These are phyloP conservation scores for Brotula barbata DNA, from an alignment of 2,797 vertebrate species.

Conservation along the genomic window DNA sequence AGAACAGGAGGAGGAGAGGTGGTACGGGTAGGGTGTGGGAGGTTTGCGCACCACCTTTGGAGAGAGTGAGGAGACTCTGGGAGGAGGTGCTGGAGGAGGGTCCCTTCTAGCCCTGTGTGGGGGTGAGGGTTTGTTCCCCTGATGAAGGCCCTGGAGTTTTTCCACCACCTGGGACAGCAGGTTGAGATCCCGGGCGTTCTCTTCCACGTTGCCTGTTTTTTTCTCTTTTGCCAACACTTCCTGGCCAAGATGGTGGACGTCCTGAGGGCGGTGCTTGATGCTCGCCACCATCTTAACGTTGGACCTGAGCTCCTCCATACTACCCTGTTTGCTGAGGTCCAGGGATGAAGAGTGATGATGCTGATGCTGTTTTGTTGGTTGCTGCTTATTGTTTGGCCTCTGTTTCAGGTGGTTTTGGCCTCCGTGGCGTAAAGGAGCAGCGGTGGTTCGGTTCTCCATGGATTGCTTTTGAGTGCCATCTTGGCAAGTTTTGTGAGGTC, in stretches of 20 bases:
- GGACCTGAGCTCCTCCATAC: slow-evolving; percentile 62
- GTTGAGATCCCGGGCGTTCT: slow-evolving; percentile 69
- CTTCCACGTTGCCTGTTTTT: slow-evolving; percentile 56
- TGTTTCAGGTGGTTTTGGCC: slow-evolving; percentile 8
- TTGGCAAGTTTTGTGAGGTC: not conserved
- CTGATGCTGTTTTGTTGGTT: slow-evolving; percentile 4
- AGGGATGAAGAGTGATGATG: not conserved
- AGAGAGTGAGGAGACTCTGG: slow-evolving; percentile 45
- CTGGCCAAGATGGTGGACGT: slow-evolving; percentile 53
- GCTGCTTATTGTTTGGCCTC: slow-evolving; percentile 15
- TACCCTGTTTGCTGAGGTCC: slow-evolving; percentile 45
- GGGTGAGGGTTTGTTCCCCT: slow-evolving; percentile 37
- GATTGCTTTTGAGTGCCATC: slow-evolving; percentile 1
- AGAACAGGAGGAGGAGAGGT: not conserved
- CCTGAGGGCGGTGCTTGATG: slow-evolving; percentile 44
- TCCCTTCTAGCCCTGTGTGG: not conserved
- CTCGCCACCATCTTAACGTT: slow-evolving; percentile 52
- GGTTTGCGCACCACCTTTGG: slow-evolving; percentile 34
- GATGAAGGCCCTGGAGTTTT: slow-evolving; percentile 74
- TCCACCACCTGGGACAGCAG: slow-evolving; percentile 73
- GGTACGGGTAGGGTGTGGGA: slow-evolving; percentile 21
- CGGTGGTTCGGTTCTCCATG: not conserved
- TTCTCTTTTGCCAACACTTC: slow-evolving; percentile 68
- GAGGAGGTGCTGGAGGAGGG: slow-evolving; percentile 31
- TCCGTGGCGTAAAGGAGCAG: not conserved